Evolutionary conservation across 1,140 invertebrate genomes (phyloP).

Genomic region (Plodia interpunctella): DNA sequence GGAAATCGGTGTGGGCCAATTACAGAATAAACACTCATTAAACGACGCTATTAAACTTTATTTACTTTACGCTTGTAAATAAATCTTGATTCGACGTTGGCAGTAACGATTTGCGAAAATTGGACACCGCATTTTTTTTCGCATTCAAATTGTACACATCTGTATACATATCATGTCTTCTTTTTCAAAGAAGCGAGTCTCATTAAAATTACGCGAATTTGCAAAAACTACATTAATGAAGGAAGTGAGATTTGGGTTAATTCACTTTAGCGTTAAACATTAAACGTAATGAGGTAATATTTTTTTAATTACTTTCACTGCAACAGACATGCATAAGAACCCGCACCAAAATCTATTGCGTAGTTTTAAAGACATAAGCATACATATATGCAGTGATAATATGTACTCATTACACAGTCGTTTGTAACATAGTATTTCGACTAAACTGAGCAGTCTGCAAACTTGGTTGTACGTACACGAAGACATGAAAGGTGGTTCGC

Average conservation of each 20-base stretch:
- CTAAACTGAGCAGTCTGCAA: too few species aligned
- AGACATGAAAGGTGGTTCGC: too few species aligned
- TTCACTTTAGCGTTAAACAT: not conserved
- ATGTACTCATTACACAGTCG: too few species aligned
- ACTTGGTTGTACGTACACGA: too few species aligned
- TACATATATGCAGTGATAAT: too few species aligned
- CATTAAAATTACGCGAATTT: not conserved
- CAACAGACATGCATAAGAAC: not conserved
- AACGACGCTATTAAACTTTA: not conserved
- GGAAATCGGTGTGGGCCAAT: not conserved
- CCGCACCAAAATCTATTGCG: too few species aligned
- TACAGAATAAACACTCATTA: not conserved
- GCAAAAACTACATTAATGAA: not conserved
- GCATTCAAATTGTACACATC: not conserved
- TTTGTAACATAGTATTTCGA: too few species aligned
- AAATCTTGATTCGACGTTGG: not conserved
- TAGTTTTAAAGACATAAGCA: too few species aligned
- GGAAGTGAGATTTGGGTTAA: slow-evolving; percentile 1
- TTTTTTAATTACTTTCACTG: not conserved
- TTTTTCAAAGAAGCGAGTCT: too few species aligned
- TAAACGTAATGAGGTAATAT: not conserved
- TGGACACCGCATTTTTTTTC: not conserved
- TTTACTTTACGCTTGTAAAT: not conserved
- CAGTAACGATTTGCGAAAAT: not conserved
- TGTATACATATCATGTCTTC: too few species aligned